Conservation (phyloP, 2,797 vertebrate genomes). For the Anniella stebbinsi region DNA sequence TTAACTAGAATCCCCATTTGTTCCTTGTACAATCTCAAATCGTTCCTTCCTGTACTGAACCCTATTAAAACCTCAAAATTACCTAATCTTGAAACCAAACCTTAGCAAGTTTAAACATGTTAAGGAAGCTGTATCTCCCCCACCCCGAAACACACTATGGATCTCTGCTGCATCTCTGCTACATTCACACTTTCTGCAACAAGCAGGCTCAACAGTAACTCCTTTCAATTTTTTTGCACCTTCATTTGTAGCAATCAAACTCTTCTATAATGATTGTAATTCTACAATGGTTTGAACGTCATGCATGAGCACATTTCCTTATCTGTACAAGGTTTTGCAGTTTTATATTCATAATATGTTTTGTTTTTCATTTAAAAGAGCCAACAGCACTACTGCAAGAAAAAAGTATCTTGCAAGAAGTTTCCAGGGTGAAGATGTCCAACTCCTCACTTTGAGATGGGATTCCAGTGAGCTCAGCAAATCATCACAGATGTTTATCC, state of each 20-base stretch:
- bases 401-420: not conserved
- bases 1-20: not conserved
- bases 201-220: constrained; percentile 57
- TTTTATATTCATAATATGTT: not conserved
- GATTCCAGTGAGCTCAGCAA: not conserved
- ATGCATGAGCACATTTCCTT: constrained; percentile 51
- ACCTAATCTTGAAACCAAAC: not conserved
- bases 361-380: not conserved
- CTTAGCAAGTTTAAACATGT: constrained; percentile 24
- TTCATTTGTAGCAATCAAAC: constrained; percentile 64
- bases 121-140: not conserved
- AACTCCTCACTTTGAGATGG: not conserved
- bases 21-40: not conserved
- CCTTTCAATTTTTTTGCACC: constrained; percentile 61
- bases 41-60: not conserved
- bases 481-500: not conserved
- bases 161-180: constrained; percentile 19
- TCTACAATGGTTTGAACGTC: constrained; percentile 47
- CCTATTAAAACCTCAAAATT: not conserved
- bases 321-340: constrained; percentile 28
- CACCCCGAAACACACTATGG: not conserved
- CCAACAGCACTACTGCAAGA: not conserved
- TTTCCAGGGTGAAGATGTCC: not conserved
- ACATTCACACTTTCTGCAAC: constrained; percentile 44
- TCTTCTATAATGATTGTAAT: constrained; percentile 67